phyloP scores from a whole-genome alignment of 2,113 vertebrate species.

The Emberiza fucata region DNA sequence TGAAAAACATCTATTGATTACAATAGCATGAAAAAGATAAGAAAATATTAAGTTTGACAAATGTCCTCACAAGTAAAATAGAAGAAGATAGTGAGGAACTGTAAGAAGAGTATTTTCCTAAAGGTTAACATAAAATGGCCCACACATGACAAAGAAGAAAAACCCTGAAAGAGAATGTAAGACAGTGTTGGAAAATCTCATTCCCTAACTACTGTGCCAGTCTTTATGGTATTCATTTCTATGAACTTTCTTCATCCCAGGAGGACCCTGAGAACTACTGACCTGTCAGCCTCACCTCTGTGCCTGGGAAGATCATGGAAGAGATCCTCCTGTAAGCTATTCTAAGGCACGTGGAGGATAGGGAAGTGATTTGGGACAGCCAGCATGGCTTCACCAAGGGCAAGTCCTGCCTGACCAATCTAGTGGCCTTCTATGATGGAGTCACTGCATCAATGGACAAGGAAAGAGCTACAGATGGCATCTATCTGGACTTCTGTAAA shows the following conservation, averaged over 20 bases:
- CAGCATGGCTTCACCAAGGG: not conserved
- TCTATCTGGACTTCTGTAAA: not conserved
- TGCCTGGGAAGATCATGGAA: not conserved
- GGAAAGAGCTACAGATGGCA: not conserved
- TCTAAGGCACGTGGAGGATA: not conserved
- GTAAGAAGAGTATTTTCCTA: not conserved
- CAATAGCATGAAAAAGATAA: not conserved
- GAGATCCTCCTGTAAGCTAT: not conserved
- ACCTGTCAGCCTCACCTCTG: not conserved
- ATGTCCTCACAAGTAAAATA: not conserved
- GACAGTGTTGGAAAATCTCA: not conserved
- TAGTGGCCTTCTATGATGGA: not conserved
- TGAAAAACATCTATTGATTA: not conserved
- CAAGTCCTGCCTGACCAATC: not conserved
- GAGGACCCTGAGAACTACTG: not conserved
- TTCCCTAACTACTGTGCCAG: not conserved
- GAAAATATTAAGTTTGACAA: not conserved
- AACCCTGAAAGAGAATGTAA: not conserved
- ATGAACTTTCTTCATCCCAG: not conserved
- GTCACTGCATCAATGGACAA: not conserved
- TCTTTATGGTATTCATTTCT: not conserved
- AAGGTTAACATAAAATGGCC: not conserved
- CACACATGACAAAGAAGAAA: not conserved
- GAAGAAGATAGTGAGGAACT: not conserved
- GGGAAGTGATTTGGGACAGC: not conserved